These are phyloP conservation scores for Gisinianus flammeolus DNA, from an alignment of 2,888 invertebrate genomes.

Conservation along the genomic window DNA sequence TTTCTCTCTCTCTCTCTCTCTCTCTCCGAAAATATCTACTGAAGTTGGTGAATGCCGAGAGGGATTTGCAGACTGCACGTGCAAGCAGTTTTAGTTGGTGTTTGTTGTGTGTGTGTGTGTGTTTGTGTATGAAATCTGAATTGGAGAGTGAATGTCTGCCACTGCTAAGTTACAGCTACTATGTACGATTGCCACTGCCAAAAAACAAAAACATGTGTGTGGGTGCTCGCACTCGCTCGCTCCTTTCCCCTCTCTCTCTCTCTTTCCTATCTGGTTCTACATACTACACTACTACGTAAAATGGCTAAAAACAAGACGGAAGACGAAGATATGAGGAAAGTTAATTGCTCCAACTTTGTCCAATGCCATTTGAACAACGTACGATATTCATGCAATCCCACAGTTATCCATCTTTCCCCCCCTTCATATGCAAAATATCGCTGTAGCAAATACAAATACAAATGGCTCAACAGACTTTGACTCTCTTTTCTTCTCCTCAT, in stretches of 20 bases:
- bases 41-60: too few species aligned
- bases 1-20: too few species aligned
- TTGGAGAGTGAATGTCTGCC: too few species aligned
- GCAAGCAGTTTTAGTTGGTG: not conserved
- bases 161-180: too few species aligned
- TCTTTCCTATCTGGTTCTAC: too few species aligned
- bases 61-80: not conserved
- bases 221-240: not conserved
- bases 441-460: not conserved
- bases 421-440: not conserved
- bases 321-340: not conserved
- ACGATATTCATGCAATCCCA: constrained; percentile 7
- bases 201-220: constrained; percentile 12
- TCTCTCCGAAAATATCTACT: too few species aligned
- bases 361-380: not conserved
- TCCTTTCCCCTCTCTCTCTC: too few species aligned
- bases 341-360: constrained; percentile 36
- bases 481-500: not conserved
- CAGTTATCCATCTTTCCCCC: not conserved
- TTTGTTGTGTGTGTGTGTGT: too few species aligned
- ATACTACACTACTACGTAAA: too few species aligned
- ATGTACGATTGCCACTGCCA: constrained; percentile 8
- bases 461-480: not conserved
- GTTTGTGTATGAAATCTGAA: too few species aligned
- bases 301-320: too few species aligned